Percentiles rank a stretch among this genome's conserved stretches.
Conservation (phyloP, 2,113 vertebrate species). For the Physeter macrocephalus region DNA sequence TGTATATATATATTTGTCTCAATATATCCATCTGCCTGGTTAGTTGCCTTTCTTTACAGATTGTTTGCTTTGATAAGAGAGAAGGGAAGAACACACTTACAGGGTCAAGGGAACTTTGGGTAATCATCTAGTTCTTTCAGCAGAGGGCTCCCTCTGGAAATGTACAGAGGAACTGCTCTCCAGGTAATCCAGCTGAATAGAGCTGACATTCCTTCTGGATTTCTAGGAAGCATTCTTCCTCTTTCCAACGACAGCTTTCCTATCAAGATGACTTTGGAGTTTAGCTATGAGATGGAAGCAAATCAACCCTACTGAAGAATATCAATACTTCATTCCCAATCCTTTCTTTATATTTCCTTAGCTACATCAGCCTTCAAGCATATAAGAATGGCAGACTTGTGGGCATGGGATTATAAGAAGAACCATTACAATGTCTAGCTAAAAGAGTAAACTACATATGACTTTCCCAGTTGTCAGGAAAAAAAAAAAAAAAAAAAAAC, state of each 20-base stretch:
- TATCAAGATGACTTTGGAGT: neutral
- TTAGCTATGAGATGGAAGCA: neutral
- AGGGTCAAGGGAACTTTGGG: neutral
- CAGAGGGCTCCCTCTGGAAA: conserved; percentile 10
- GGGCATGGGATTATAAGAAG: neutral
- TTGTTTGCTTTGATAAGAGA: neutral
- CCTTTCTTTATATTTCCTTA: neutral
- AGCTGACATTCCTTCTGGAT: neutral
- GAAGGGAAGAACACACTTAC: neutral
- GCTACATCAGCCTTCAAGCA: neutral
- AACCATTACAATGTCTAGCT: neutral
- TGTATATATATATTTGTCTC: neutral
- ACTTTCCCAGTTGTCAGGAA: neutral
- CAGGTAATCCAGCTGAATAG: neutral
- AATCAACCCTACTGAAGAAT: neutral
- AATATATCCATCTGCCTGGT: neutral
- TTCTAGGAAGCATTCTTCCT: neutral
- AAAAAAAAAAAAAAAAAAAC: too few species aligned
- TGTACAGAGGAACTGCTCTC: neutral
- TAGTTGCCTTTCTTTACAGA: neutral
- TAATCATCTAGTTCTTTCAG: neutral
- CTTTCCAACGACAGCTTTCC: neutral
- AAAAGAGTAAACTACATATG: neutral
- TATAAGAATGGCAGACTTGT: neutral
- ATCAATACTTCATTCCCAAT: neutral